These are phyloP conservation scores for Meta bourneti DNA, from an alignment of 2,888 invertebrate species.

Conservation along the genomic window DNA sequence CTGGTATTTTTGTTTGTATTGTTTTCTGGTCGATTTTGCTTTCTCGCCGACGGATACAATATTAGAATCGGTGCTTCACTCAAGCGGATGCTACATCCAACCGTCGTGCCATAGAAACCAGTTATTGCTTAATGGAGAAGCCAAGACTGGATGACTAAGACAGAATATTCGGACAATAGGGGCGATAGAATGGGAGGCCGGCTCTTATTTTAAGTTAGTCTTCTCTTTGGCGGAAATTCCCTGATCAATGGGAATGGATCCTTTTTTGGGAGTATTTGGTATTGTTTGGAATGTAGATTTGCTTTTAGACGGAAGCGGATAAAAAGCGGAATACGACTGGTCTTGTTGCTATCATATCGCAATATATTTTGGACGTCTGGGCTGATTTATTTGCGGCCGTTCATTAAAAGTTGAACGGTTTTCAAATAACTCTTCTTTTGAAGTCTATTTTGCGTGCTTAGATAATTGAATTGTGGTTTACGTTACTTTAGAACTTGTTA, in stretches of 20 bases:
- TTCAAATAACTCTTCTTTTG: no score
- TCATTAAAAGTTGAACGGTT: no score
- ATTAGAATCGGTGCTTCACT: constrained; percentile 69
- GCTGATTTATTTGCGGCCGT: no score
- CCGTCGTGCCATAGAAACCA: constrained; percentile 47
- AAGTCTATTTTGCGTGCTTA: no score
- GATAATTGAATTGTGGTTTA: no score
- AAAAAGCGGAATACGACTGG: background rate
- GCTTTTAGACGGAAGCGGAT: background rate
- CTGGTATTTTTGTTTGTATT: constrained; percentile 59
- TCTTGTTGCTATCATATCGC: no score
- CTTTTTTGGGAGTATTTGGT: background rate
- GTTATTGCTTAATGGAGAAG: constrained; percentile 68
- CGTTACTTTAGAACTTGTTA: no score
- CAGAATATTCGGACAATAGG: constrained; percentile 56
- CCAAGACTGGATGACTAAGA: constrained; percentile 43
- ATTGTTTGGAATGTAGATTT: background rate
- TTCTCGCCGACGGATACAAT: constrained; percentile 65
- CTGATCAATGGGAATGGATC: constrained; percentile 17
- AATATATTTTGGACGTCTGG: no score
- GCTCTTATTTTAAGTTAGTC: constrained; percentile 23
- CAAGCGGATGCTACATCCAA: constrained; percentile 57
- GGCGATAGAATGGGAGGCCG: background rate
- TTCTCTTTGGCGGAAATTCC: constrained; percentile 14
- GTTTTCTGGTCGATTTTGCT: constrained; percentile 60